phyloP scores from a whole-genome alignment of 2,888 invertebrate species.

The Falcaria lacertinaria region DNA sequence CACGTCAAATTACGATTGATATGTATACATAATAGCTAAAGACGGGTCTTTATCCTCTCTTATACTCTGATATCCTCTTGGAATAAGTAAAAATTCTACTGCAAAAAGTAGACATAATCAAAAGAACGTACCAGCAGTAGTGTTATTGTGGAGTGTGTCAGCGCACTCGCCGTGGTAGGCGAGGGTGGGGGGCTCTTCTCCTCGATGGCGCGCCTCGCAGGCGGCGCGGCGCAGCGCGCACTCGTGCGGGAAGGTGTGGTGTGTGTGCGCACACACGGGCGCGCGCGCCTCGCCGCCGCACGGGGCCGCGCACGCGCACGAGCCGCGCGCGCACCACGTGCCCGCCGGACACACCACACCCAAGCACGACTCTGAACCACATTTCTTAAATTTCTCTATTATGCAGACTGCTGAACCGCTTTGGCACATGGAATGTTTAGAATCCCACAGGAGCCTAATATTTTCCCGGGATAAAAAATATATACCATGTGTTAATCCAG shows the following conservation, averaged over 20 bases:
- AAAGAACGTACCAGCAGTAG: slow-evolving; percentile 36
- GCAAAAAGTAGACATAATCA: not conserved
- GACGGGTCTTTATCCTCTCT: no score
- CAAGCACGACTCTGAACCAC: slow-evolving; percentile 84
- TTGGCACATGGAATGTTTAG: no score
- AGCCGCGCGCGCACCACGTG: slow-evolving; percentile 89
- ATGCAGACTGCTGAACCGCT: no score
- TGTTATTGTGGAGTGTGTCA: slow-evolving; percentile 82
- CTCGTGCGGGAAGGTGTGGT: slow-evolving; percentile 88
- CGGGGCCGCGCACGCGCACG: slow-evolving; percentile 89
- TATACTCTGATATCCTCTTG: no score
- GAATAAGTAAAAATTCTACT: not conserved
- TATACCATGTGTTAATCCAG: no score
- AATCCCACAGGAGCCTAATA: no score
- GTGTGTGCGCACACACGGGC: slow-evolving; percentile 89
- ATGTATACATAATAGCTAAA: no score
- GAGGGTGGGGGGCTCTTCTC: slow-evolving; percentile 72
- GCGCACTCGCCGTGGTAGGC: slow-evolving; percentile 89
- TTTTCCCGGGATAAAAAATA: no score
- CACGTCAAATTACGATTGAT: no score
- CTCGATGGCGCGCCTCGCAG: slow-evolving; percentile 84
- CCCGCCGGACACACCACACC: slow-evolving; percentile 88
- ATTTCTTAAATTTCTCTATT: no score
- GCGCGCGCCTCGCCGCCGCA: slow-evolving; percentile 84
- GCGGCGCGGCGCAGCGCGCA: slow-evolving; percentile 89